Evolutionary conservation across 2,113 vertebrate genomes (phyloP).

Genomic region (Typhlomys cinereus): DNA sequence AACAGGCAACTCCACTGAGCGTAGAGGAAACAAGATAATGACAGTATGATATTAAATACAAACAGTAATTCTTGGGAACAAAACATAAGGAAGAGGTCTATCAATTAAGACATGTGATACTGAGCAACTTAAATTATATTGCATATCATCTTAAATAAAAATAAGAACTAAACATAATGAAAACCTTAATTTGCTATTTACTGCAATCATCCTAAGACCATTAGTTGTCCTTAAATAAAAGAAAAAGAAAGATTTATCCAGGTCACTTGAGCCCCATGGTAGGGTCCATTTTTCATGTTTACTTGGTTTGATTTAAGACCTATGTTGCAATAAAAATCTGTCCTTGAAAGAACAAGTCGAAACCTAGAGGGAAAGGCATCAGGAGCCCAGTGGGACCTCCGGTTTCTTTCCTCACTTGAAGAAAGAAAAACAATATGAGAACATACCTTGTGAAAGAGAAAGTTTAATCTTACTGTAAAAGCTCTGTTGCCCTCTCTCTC

Average conservation of each 20-base stretch:
- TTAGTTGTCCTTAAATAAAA: conserved; percentile 70
- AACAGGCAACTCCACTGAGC: conserved; percentile 80
- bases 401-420: too few relatives aligned
- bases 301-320: conserved; percentile 58
- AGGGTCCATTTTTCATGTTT: conserved; percentile 49
- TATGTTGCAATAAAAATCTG: conserved; percentile 64
- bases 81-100: conserved; percentile 81
- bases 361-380: conserved; percentile 47
- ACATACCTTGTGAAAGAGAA: conserved; percentile 32
- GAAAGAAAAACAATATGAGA: conserved; percentile 32
- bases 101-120: conserved; percentile 82
- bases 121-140: conserved; percentile 79
- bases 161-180: conserved; percentile 69
- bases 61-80: conserved; percentile 84
- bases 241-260: conserved; percentile 68
- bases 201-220: conserved; percentile 56
- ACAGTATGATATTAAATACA: conserved; percentile 81
- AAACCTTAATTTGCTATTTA: conserved; percentile 81
- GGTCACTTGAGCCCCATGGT: conserved; percentile 47
- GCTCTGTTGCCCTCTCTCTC: background rate
- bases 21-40: conserved; percentile 86
- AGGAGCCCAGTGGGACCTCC: background rate
- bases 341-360: conserved; percentile 60
- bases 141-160: conserved; percentile 74
- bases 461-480: background rate